A percentile compares a stretch with the other conserved stretches of the same genome.
Evolutionary conservation across 2,113 vertebrate genomes (phyloP).

Genomic region (Psittacara wagleri): DNA sequence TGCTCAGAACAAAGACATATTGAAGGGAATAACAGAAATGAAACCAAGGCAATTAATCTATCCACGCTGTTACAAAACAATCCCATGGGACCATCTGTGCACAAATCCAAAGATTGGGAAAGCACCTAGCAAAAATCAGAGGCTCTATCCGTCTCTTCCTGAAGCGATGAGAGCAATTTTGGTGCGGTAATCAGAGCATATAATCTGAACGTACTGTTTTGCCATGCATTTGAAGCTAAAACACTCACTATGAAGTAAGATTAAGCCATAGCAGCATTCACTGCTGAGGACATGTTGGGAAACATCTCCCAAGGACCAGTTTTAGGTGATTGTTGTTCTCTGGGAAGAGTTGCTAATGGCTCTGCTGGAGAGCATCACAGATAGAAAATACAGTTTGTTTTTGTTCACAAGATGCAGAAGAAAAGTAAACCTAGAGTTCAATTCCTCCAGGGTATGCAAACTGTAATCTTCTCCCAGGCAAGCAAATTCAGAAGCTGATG

Average conservation of each 20-base stretch:
- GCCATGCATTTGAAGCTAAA: background rate
- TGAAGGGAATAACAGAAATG: background rate
- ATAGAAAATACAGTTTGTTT: background rate
- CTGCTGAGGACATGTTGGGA: background rate
- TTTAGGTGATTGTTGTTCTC: background rate
- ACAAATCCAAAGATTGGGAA: background rate
- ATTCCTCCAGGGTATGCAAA: background rate
- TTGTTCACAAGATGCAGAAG: background rate
- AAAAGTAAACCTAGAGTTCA: background rate
- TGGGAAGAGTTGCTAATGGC: background rate
- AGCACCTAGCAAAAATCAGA: background rate
- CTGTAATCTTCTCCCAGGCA: background rate
- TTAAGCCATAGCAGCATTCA: background rate
- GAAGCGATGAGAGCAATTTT: fast-evolving
- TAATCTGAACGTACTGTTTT: background rate
- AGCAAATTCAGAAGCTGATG: background rate
- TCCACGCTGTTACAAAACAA: background rate
- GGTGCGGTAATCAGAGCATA: fast-evolving
- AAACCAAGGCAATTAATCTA: background rate
- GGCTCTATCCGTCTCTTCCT: background rate
- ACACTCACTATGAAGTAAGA: background rate
- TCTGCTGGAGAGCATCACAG: fast-evolving
- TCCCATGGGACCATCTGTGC: background rate
- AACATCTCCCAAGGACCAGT: background rate
- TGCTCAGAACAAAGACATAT: background rate